Base-by-base conservation (phyloP, 2,113 vertebrate species). In the Dasyprocta punctata region DNA sequence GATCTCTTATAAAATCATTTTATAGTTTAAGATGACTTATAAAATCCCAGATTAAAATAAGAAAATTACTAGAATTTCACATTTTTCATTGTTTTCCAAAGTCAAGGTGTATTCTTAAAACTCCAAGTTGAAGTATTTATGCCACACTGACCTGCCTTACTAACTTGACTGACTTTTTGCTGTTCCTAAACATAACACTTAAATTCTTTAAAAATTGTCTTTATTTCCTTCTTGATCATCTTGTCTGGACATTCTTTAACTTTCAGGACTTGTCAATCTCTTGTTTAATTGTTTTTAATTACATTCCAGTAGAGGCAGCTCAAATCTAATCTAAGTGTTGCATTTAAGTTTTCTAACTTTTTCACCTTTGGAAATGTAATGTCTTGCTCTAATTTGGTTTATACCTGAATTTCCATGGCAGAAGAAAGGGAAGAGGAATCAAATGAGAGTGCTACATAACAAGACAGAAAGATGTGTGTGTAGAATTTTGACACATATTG, bases 241-340 rank as follows among this genome's bases (percentile, higher is more conserved):
- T 91, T 93, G 58, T 17, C n/a, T 8, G 10, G 44, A 6, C 52
- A 30, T 78, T 41, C 44, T 71, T 78, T 89, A 12, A 26, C 30
- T 89, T 95, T 96, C 30, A 73, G 30, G 20, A 65, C 24, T 65
- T 56, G 36, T 78, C 33, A 86, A 9, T 1, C 12, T 78, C 36
- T 90, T 65, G 2, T 22, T 89, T 94, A 94, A 93, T 52, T 58
- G 16, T 89, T 92, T 96, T 61, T 86, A 71, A 52, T 92, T 58
- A 33, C 8, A 30, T 77, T 86, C 47, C 30, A 33, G 33, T 80
- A 86, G 33, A 58, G 77, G 0, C 11, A 71, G 20, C 67, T 36
- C 36, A 80, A 69, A 60, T n/a, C 2, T 58, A 78, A 56, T 24
- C 13, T 82, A 78, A 65, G 10, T 28, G 41, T 73, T n/a, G 12